Base-by-base conservation (phyloP, 2,113 vertebrate species). In the Machaerirhynchus nigripectus region DNA sequence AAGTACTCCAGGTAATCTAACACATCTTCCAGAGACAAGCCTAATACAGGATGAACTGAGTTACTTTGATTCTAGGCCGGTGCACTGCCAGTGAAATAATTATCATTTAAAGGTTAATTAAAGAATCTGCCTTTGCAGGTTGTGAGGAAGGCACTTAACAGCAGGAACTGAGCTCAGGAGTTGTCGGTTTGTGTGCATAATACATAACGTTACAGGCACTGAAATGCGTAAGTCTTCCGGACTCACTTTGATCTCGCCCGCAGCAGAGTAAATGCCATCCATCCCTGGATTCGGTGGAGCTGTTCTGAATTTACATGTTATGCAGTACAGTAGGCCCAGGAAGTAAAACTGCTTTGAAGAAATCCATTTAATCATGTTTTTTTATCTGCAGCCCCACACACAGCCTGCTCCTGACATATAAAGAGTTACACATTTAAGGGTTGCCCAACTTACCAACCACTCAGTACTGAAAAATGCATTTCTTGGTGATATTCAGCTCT, bases 71-170 rank as follows among this genome's bases (percentile, higher is more conserved):
- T 95, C 80, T 79, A 40, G 30, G 39, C 87, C 97, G 96, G 90
- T 94, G 65, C 40, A 68, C n/a, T 90, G 95, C 97, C 96, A 96
- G 63, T 61, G 68, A 96, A 92, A 96, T 97, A 97, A 97, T 97
- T 97, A 97, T 94, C 74, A 96, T 97, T 97, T 98, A 97, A 97
- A 97, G 91, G 94, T 97, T 97, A 97, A 97, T 97, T 97, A 97
- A 98, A 95, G 89, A 96, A 95, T 94, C 92, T 93, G 92, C 87
- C 73, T 87, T 92, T 92, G 75, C 91, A 96, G 95, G 94, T 97
- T 97, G 78, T 89, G 89, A 93, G 71, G 83, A 97, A 96, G 60
- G 81, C 93, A 89, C 92, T 96, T 90, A 95, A 70, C 90, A 95
- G 91, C 95, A 95, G 95, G 93, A 97, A 89, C 83, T 59, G 70